phyloP scores from a whole-genome alignment of 2,797 vertebrate species.

The Coregonus sp. region DNA sequence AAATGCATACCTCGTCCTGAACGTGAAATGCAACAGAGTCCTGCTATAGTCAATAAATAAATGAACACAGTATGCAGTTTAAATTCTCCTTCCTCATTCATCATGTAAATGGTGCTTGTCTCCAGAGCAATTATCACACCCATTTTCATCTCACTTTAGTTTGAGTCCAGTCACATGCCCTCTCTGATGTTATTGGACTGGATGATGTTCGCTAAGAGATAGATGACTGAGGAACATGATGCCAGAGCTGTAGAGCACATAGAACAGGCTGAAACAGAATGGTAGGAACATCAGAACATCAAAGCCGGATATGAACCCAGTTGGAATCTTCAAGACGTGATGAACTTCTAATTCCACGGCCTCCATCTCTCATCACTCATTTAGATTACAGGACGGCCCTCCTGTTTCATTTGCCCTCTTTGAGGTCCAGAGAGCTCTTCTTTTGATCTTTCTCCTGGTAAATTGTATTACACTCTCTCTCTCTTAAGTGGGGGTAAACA shows the following conservation, averaged over 20 bases:
- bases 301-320: neutral
- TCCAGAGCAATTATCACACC: neutral
- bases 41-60: too few species aligned
- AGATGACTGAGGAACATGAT: neutral
- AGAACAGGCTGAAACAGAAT: too few species aligned
- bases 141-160: neutral
- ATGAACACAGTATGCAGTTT: too few species aligned
- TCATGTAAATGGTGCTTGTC: neutral
- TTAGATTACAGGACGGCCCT: conserved; percentile 27
- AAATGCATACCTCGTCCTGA: too few species aligned
- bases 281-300: neutral
- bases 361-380: neutral
- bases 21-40: too few species aligned
- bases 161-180: neutral
- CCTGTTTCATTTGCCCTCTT: conserved; percentile 8
- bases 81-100: too few species aligned
- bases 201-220: too few species aligned
- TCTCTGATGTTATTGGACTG: neutral
- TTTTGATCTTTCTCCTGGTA: conserved; percentile 24
- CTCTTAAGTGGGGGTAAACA: conserved; percentile 16
- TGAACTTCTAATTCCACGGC: neutral
- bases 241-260: neutral
- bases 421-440: conserved; percentile 11
- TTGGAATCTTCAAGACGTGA: neutral
- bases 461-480: conserved; percentile 18